phyloP scores from a whole-genome alignment of 2,797 vertebrate species.

The Syngnathus acus region DNA sequence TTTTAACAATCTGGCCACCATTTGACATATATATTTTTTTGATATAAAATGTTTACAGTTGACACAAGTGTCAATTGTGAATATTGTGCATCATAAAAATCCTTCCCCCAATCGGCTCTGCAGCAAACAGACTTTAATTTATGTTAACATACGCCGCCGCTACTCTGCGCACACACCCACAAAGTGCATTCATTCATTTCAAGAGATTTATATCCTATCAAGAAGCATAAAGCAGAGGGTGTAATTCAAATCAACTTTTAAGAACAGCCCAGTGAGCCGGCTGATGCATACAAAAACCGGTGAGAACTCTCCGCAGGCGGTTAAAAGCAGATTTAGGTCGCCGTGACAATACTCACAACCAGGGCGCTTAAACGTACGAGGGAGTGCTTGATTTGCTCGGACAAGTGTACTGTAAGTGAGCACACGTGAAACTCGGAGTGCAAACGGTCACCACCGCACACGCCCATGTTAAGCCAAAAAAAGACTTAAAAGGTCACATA shows the following conservation, averaged over 20 bases:
- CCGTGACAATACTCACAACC: conserved; percentile 34
- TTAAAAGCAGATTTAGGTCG: conserved; percentile 48
- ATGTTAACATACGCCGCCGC: conserved; percentile 64
- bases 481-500: conserved; percentile 38
- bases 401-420: neutral
- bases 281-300: conserved; percentile 52
- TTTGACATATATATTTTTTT: too few species aligned
- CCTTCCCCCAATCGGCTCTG: conserved; percentile 16
- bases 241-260: conserved; percentile 72
- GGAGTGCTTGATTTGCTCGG: conserved; percentile 32
- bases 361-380: conserved; percentile 36
- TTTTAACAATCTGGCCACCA: too few species aligned
- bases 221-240: conserved; percentile 62
- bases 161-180: conserved; percentile 33
- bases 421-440: conserved; percentile 2
- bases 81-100: neutral
- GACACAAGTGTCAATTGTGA: neutral
- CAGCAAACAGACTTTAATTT: conserved; percentile 63
- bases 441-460: conserved; percentile 9
- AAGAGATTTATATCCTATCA: conserved; percentile 75
- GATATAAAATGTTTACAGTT: neutral
- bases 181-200: conserved; percentile 63
- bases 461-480: conserved; percentile 25
- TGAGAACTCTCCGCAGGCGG: conserved; percentile 21
- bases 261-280: conserved; percentile 50